phyloP scores from a whole-genome alignment of 2,113 vertebrate genomes.

The Rutilus rutilus region DNA sequence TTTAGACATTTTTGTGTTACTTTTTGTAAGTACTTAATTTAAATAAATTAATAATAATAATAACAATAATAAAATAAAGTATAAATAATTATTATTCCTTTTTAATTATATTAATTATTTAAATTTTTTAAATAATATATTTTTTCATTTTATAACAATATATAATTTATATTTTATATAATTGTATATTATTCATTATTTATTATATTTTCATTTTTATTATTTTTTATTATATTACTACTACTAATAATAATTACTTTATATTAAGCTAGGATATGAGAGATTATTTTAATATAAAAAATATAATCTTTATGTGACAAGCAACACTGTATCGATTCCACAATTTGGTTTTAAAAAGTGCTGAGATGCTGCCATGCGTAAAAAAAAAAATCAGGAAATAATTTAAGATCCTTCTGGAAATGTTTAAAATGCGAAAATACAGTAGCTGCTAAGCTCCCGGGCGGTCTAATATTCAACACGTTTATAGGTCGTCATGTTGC shows the following conservation, averaged over 20 bases:
- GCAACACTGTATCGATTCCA: not conserved
- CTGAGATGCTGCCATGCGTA: not conserved
- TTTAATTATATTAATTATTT: too few relatives aligned
- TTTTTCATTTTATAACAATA: too few relatives aligned
- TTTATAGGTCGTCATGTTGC: constrained; percentile 9
- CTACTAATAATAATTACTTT: too few relatives aligned
- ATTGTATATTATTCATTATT: too few relatives aligned
- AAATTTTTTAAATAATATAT: too few relatives aligned
- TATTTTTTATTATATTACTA: not conserved
- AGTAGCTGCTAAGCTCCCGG: not conserved
- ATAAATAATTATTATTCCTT: too few relatives aligned
- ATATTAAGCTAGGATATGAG: not conserved
- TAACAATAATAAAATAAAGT: not conserved
- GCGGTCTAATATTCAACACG: not conserved
- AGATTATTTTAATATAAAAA: not conserved
- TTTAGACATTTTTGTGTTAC: not conserved
- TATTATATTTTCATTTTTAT: not conserved
- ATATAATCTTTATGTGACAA: not conserved
- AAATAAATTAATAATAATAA: not conserved
- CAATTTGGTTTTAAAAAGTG: not conserved
- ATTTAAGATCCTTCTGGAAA: not conserved
- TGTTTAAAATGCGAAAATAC: constrained; percentile 11
- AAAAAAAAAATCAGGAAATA: not conserved
- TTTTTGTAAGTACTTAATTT: not conserved
- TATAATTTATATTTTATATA: too few relatives aligned